Evolutionary conservation across 2,888 invertebrate species (phyloP).

Genomic region (Calephelis perditalis): DNA sequence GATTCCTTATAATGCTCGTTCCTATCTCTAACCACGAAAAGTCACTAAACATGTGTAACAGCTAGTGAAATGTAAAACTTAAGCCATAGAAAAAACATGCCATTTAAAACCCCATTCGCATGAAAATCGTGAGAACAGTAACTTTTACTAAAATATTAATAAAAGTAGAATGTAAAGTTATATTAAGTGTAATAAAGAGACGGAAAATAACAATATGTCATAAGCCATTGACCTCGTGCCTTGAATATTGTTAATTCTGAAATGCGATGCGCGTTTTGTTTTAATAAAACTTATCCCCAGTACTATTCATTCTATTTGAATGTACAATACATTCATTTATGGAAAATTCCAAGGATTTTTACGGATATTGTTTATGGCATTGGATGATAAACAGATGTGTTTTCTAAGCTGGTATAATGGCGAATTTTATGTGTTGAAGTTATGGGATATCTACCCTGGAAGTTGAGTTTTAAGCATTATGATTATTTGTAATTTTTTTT

Average conservation of each 20-base stretch:
- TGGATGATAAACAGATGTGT: neutral
- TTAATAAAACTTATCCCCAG: constrained; percentile 33
- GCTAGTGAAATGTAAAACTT: too few relatives aligned
- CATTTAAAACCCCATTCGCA: too few relatives aligned
- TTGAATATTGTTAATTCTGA: constrained; percentile 56
- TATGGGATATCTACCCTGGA: too few relatives aligned
- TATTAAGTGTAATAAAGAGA: constrained; percentile 53
- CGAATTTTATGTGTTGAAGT: too few relatives aligned
- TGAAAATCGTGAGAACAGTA: too few relatives aligned
- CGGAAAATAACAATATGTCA: constrained; percentile 69
- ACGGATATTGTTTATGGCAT: neutral
- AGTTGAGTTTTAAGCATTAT: too few relatives aligned
- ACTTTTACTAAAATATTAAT: neutral
- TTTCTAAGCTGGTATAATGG: too few relatives aligned
- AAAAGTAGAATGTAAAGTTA: constrained; percentile 18
- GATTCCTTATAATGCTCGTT: too few relatives aligned
- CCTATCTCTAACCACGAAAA: too few relatives aligned
- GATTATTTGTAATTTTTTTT: too few relatives aligned
- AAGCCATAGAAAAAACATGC: too few relatives aligned
- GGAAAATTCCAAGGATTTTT: constrained; percentile 6
- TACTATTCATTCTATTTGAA: constrained; percentile 28
- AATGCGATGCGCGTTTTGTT: constrained; percentile 45
- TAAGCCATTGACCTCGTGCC: constrained; percentile 64
- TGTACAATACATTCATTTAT: constrained; percentile 18
- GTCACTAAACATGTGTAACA: too few relatives aligned